Conservation (phyloP, 2,888 invertebrate genomes). For the Endotricha flammealis region DNA sequence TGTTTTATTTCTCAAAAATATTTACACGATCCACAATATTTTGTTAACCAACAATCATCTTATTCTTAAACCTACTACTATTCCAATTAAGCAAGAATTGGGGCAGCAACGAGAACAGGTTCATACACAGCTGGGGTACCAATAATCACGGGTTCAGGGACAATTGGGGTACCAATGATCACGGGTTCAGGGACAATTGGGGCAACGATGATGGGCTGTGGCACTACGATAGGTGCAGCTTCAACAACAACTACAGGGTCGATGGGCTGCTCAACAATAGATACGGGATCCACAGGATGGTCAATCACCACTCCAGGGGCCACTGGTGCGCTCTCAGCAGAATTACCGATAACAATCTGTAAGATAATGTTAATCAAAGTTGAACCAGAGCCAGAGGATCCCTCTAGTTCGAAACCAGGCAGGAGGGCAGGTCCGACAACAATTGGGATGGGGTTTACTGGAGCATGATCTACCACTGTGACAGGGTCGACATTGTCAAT, state of each 20-base stretch:
- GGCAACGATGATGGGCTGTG: neutral
- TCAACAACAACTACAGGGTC: neutral
- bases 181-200: neutral
- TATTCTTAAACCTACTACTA: no score
- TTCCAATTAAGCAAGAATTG: no score
- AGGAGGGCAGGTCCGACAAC: constrained; percentile 1
- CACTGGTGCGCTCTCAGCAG: neutral
- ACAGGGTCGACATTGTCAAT: neutral
- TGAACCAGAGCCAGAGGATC: neutral
- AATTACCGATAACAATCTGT: neutral
- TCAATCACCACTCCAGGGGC: neutral
- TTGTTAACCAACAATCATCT: no score
- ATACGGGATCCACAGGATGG: neutral
- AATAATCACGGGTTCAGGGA: neutral
- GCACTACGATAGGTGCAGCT: neutral
- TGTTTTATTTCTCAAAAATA: no score
- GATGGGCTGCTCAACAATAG: neutral
- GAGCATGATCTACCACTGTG: neutral
- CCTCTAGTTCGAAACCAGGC: neutral
- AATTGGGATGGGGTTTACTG: neutral
- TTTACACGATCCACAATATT: no score
- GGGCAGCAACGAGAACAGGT: no score
- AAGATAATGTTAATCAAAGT: constrained; percentile 2
- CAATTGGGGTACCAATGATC: neutral
- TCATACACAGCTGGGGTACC: neutral